Percentiles rank a stretch among this genome's conserved stretches.
Evolutionary conservation across 2,797 vertebrate species (phyloP).

Genomic region (Syngnathus acus): DNA sequence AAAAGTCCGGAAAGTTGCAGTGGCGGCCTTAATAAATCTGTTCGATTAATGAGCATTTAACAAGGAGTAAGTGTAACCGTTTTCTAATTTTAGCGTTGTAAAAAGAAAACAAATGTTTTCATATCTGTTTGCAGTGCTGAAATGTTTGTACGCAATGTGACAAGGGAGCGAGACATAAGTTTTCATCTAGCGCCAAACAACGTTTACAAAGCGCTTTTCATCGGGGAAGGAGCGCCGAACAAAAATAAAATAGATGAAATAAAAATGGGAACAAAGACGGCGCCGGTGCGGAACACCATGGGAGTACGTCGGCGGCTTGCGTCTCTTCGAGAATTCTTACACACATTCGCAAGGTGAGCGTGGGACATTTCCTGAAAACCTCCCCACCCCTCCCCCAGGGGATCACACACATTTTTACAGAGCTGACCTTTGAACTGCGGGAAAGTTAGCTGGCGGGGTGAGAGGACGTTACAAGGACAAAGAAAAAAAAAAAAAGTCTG

Average conservation of each 20-base stretch:
- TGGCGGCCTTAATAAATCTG: background rate
- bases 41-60: background rate
- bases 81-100: background rate
- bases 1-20: too few species aligned
- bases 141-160: background rate
- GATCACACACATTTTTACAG: constrained; percentile 32
- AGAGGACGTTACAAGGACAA: constrained; percentile 26
- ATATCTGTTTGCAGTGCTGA: background rate
- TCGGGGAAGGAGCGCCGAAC: background rate
- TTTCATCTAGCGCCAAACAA: background rate
- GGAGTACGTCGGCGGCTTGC: background rate
- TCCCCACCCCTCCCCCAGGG: constrained; percentile 15
- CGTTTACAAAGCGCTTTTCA: constrained; percentile 5
- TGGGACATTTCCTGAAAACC: constrained; percentile 16
- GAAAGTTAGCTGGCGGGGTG: constrained; percentile 15
- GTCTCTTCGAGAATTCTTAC: background rate
- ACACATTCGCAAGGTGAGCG: background rate
- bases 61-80: background rate
- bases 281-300: background rate
- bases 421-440: constrained; percentile 33
- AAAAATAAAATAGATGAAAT: background rate
- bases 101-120: too few species aligned
- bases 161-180: constrained; percentile 1
- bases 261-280: background rate
- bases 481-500: constrained; percentile 6